Percentiles rank a stretch among this genome's conserved stretches.
Conservation (phyloP, 1,140 invertebrate species). For the Panulirus ornatus region DNA sequence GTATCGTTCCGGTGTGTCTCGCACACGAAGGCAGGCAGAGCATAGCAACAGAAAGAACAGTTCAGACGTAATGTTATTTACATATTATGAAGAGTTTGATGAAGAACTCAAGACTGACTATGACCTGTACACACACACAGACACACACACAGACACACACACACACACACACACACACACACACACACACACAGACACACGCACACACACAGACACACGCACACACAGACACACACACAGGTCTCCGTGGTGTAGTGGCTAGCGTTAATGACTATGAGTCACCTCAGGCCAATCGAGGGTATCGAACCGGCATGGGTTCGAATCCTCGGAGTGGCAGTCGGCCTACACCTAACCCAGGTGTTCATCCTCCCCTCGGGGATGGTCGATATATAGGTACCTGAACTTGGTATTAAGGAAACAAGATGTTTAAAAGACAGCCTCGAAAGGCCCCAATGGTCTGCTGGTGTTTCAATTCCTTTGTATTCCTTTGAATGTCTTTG, state of each 20-base stretch:
- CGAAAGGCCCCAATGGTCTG: too few relatives aligned
- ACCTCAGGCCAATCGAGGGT: not conserved
- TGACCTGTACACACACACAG: slow-evolving; percentile 7
- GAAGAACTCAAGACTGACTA: too few relatives aligned
- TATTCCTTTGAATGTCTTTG: not conserved
- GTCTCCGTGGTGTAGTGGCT: too few relatives aligned
- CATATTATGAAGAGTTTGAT: not conserved
- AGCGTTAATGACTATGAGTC: too few relatives aligned
- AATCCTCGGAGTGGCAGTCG: too few relatives aligned
- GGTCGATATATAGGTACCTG: not conserved
- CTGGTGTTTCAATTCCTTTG: not conserved
- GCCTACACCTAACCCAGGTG: too few relatives aligned
- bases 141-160: not conserved
- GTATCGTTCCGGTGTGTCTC: not conserved
- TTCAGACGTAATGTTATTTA: not conserved
- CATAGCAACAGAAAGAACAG: not conserved
- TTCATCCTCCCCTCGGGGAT: too few relatives aligned
- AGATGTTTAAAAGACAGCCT: not conserved
- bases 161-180: not conserved
- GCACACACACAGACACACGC: not conserved
- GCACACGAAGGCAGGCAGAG: not conserved
- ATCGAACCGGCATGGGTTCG: not conserved
- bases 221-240: slow-evolving; percentile 21
- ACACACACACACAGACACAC: slow-evolving; percentile 11
- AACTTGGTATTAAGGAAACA: not conserved